Percentiles rank a stretch among this genome's conserved stretches.
Conservation (phyloP, 2,113 vertebrate species). For the Ctenodactylus gundi region DNA sequence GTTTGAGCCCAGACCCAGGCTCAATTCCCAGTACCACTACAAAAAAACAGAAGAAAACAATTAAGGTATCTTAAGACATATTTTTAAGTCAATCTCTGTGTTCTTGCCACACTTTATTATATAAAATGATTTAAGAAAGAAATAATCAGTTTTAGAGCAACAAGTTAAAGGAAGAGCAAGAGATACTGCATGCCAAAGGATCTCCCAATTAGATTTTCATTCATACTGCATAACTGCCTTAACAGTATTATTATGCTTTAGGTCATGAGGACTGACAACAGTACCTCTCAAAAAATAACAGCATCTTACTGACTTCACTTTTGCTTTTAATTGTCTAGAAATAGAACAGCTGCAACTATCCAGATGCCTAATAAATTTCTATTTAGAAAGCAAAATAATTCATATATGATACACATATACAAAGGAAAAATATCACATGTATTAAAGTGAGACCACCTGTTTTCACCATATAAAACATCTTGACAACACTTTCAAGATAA, state of each 20-base stretch:
- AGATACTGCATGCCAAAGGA: not conserved
- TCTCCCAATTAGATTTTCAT: constrained; percentile 13
- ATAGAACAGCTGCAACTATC: not conserved
- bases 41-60: no score
- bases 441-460: not conserved
- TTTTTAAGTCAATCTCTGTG: constrained; percentile 28
- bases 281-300: constrained; percentile 32
- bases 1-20: no score
- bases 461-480: not conserved
- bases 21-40: no score
- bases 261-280: not conserved
- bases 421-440: constrained; percentile 23
- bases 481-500: not conserved
- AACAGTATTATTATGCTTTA: not conserved
- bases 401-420: not conserved
- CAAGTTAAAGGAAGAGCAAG: constrained; percentile 15
- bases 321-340: constrained; percentile 31
- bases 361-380: not conserved
- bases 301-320: not conserved
- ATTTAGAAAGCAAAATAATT: constrained; percentile 28
- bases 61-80: not conserved
- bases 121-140: constrained; percentile 12
- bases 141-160: not conserved
- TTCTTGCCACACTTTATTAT: constrained; percentile 14
- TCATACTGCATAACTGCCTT: not conserved